These are phyloP conservation scores for Gopherus evgoodei DNA, from an alignment of 2,113 vertebrate genomes.

Conservation along the genomic window DNA sequence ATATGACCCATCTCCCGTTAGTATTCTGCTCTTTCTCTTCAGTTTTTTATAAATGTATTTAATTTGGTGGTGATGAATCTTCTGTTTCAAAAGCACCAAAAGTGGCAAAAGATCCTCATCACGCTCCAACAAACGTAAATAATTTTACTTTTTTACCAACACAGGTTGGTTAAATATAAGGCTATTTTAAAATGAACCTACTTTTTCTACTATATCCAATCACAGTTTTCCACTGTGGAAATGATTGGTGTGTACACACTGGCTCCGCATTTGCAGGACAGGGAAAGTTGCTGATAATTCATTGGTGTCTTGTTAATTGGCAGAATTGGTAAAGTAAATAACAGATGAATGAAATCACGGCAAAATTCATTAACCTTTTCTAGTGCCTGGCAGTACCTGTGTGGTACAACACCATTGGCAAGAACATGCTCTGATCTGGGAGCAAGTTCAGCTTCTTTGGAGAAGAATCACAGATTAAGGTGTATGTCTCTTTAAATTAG, in stretches of 20 bases:
- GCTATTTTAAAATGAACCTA: not conserved
- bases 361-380: not conserved
- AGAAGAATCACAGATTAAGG: not conserved
- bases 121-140: not conserved
- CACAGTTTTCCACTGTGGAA: accelerated
- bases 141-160: not conserved
- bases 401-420: accelerated
- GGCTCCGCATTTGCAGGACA: not conserved
- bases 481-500: not conserved
- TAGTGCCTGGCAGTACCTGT: not conserved
- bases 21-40: not conserved
- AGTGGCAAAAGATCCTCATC: not conserved
- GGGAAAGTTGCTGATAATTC: not conserved
- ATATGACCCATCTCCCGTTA: not conserved
- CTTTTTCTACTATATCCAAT: not conserved
- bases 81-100: not conserved
- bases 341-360: not conserved
- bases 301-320: not conserved
- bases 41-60: not conserved
- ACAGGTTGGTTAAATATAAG: not conserved
- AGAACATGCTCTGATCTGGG: accelerated
- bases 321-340: not conserved
- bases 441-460: not conserved
- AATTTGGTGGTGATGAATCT: not conserved
- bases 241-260: not conserved